A percentile compares a stretch with the other conserved stretches of the same genome.
These are phyloP conservation scores for Oxyruncus cristatus DNA, from an alignment of 2,113 vertebrate genomes.

Conservation along the genomic window DNA sequence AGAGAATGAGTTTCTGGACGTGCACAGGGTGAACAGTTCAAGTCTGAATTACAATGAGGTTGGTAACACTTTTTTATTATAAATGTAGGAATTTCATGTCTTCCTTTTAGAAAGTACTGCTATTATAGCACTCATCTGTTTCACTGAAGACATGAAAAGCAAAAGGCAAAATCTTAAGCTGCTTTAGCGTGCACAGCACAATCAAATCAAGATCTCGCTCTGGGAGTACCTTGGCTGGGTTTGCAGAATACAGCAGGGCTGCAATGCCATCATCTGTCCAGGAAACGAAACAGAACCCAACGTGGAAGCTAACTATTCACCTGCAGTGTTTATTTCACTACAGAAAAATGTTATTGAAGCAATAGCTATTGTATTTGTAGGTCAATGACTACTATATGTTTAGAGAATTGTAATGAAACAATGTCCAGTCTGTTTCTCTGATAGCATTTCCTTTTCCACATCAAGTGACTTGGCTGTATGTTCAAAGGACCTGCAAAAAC, in stretches of 20 bases:
- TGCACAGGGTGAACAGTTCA: constrained; percentile 73
- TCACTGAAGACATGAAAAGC: constrained; percentile 60
- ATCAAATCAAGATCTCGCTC: constrained; percentile 32
- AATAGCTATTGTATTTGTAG: neutral
- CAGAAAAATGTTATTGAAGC: neutral
- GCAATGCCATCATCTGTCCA: constrained; percentile 73
- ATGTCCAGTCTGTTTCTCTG: neutral
- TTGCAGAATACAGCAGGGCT: constrained; percentile 39
- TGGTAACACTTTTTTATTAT: constrained; percentile 62
- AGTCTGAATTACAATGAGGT: constrained; percentile 75
- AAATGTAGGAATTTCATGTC: constrained; percentile 69
- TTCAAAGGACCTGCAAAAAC: neutral
- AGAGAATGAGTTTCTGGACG: constrained; percentile 74
- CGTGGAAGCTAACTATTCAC: neutral
- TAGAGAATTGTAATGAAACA: neutral
- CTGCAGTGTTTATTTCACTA: neutral
- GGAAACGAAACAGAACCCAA: constrained; percentile 42
- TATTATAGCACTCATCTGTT: constrained; percentile 62
- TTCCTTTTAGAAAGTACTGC: constrained; percentile 67
- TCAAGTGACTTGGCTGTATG: neutral
- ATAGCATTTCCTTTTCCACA: neutral
- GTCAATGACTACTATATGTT: neutral
- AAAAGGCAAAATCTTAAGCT: constrained; percentile 55
- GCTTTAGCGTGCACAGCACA: constrained; percentile 23
- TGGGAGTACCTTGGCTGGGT: constrained; percentile 23